Conservation (phyloP, 2,888 invertebrate genomes). For the Pherbina coryleti region DNA sequence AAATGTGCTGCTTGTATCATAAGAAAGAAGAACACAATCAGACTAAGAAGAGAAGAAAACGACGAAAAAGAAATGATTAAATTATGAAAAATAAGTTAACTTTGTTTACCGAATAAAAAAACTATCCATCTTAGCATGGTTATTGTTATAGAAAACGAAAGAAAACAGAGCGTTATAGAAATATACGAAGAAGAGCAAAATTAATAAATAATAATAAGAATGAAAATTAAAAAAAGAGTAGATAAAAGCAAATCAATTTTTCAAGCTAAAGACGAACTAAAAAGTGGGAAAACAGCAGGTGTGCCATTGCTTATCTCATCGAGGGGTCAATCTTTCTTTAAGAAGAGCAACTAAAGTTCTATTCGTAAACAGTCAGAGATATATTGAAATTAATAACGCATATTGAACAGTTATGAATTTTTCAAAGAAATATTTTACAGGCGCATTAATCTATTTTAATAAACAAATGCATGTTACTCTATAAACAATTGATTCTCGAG, state of each 20-base stretch:
- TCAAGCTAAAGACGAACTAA: conserved; percentile 40
- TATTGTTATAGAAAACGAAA: too few relatives aligned
- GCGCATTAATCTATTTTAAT: too few relatives aligned
- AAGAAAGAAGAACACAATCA: not conserved
- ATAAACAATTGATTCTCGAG: too few relatives aligned
- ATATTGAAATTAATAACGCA: too few relatives aligned
- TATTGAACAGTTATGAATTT: too few relatives aligned
- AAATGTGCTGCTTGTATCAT: not conserved
- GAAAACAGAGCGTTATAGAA: not conserved
- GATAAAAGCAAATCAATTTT: conserved; percentile 48
- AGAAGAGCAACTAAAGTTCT: too few relatives aligned
- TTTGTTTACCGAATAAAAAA: not conserved
- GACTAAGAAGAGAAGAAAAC: not conserved
- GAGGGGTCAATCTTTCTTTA: too few relatives aligned
- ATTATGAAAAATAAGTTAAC: not conserved
- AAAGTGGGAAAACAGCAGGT: conserved; percentile 2
- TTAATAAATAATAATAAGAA: conserved; percentile 46
- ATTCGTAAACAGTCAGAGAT: too few relatives aligned
- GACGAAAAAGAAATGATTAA: not conserved
- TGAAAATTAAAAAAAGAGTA: not conserved
- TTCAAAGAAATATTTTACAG: too few relatives aligned
- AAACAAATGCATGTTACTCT: too few relatives aligned
- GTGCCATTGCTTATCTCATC: not conserved
- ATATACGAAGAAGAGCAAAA: conserved; percentile 41
- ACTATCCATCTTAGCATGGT: too few relatives aligned